Evolutionary conservation across 1,140 invertebrate species (phyloP).

Genomic region (Ceratina japonica): DNA sequence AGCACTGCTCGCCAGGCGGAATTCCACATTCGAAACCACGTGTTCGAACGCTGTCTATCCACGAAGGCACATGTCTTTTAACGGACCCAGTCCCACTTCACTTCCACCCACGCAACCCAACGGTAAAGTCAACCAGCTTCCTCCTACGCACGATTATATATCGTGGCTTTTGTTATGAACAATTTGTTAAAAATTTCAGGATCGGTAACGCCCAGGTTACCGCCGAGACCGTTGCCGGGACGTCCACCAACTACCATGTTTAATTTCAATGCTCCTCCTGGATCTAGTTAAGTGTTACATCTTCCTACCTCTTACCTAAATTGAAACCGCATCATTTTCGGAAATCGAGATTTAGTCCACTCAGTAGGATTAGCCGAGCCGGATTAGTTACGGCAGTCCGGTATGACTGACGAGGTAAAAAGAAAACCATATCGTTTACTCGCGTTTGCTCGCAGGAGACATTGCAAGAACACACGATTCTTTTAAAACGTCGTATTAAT

Average conservation of each 20-base stretch:
- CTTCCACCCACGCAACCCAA: constrained; percentile 76
- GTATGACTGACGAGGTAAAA: constrained; percentile 38
- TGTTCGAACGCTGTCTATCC: constrained; percentile 67
- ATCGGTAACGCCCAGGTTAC: constrained; percentile 77
- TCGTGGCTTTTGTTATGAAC: neutral
- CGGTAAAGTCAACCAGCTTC: constrained; percentile 59
- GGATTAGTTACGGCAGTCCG: constrained; percentile 18
- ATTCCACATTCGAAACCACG: constrained; percentile 76
- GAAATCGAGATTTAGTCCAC: constrained; percentile 60
- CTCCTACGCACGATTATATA: neutral
- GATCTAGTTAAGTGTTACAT: constrained; percentile 73
- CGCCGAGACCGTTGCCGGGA: constrained; percentile 77
- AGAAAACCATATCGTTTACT: constrained; percentile 7
- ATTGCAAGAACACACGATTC: neutral
- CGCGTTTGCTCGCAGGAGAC: neutral
- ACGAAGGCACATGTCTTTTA: constrained; percentile 76
- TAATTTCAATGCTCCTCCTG: constrained; percentile 76
- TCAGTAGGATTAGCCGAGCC: constrained; percentile 47
- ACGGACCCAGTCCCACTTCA: constrained; percentile 76
- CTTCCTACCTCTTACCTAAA: constrained; percentile 54
- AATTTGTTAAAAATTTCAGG: constrained; percentile 56
- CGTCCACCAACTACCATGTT: constrained; percentile 77
- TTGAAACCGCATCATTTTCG: constrained; percentile 41
- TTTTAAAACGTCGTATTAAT: constrained; percentile 14
- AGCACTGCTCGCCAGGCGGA: constrained; percentile 75